Evolutionary conservation across 2,888 invertebrate genomes (phyloP), one percentile per base, ranked within the genome.

Genomic region (Scaptomyza polygonia): DNA sequence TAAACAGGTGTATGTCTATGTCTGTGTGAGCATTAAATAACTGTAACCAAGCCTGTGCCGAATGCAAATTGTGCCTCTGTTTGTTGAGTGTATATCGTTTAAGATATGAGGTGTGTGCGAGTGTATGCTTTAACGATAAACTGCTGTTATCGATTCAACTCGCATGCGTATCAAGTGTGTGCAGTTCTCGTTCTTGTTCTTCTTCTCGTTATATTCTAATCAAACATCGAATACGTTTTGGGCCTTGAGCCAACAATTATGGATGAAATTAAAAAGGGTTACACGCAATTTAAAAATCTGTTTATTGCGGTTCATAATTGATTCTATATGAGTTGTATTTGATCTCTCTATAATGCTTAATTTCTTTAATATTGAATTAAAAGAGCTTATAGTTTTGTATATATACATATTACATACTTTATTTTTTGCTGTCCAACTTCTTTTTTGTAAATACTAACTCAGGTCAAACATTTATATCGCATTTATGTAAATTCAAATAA

Each of bases 61-160:
- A 79, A 85, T 85, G 79, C 83, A 85, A 85, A 82, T 82, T 75
- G 69, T 62, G 77, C 63, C 66, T 67, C 53, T 51, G 44, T 67
- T 70, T 54, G 30, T 53, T 44, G 55, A 55, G 48, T 56, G 65
- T 56, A 36, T 14, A 8, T 36, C 36, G 36, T 36, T 7, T 36
- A 36, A 14, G 3, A 36, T 27, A 11, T 7, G 21, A 12, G 18
- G 40, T 32, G 40, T 55, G 53, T 56, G 36, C 48, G 43, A 51
- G 55, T 55, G 14, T 53, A 36, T 34, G 36, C 29, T 42, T 34
- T 25, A 78, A 65, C 84, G 76, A 81, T 81, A 79, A 78, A 79
- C 77, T 71, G 63, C 67, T 65, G 66, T 66, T 79, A 77, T 81
- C 82, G 82, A 81, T 77, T 62, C 57, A 57, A 45, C 55, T 67